Conservation (phyloP, 1,140 invertebrate genomes). For the Acromyrmex charruanus region DNA sequence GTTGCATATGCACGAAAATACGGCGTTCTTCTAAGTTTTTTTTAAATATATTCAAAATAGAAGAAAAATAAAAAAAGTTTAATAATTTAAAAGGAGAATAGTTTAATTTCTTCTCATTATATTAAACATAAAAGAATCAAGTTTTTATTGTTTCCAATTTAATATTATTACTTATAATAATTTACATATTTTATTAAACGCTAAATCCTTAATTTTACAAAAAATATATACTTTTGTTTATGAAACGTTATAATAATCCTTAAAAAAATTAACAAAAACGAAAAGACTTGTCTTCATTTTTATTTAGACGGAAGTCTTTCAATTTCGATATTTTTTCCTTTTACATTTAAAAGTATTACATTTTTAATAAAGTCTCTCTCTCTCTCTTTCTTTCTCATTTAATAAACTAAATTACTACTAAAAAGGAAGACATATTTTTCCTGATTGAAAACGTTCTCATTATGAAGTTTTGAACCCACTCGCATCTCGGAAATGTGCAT, state of each 20-base stretch:
- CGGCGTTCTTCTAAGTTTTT: neutral
- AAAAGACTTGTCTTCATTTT: neutral
- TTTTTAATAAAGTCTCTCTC: neutral
- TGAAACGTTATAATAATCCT: neutral
- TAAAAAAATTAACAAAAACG: neutral
- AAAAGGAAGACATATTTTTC: neutral
- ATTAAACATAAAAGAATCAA: neutral
- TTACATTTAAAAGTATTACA: neutral
- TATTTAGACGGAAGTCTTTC: too few relatives aligned
- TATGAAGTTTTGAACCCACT: conserved; percentile 2
- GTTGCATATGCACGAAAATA: neutral
- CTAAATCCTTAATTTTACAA: neutral
- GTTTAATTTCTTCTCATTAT: neutral
- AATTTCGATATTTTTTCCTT: neutral
- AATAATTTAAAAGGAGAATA: neutral
- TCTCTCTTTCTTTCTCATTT: too few relatives aligned
- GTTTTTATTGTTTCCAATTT: neutral
- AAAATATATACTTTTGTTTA: neutral
- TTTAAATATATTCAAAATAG: neutral
- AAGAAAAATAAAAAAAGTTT: neutral
- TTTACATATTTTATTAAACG: neutral
- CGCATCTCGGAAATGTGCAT: conserved; percentile 16
- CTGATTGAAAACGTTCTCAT: conserved; percentile 10
- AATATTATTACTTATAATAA: conserved; percentile 6
- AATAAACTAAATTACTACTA: neutral